Evolutionary conservation across 2,113 vertebrate species (phyloP).

Genomic region (Chiloscyllium plagiosum): DNA sequence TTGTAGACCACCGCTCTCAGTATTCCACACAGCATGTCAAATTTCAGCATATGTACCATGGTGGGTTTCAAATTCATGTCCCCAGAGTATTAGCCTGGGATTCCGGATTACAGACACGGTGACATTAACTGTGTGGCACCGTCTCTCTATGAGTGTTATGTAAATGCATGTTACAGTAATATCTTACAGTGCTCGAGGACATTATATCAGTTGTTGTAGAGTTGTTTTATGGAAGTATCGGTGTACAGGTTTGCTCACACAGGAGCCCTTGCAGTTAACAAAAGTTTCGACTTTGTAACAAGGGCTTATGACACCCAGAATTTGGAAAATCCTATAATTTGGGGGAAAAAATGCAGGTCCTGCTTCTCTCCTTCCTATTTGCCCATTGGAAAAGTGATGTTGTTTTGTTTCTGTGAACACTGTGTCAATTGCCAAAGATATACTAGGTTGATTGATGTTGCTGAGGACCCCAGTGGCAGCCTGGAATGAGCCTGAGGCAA

Average conservation of each 20-base stretch:
- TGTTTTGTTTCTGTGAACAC: neutral
- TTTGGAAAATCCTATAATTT: neutral
- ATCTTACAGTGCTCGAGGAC: neutral
- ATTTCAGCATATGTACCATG: too few relatives aligned
- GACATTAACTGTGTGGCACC: too few relatives aligned
- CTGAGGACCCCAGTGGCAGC: neutral
- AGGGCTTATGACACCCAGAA: neutral
- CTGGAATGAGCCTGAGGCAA: neutral
- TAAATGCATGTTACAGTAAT: too few relatives aligned
- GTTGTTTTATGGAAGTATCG: neutral
- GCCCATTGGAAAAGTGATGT: neutral
- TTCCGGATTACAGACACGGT: too few relatives aligned
- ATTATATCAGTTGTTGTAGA: neutral
- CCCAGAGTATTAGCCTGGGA: too few relatives aligned
- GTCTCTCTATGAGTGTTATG: too few relatives aligned
- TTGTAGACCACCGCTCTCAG: too few relatives aligned
- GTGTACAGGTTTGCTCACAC: neutral
- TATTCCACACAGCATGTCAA: too few relatives aligned
- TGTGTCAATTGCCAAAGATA: neutral
- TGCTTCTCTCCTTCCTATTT: neutral
- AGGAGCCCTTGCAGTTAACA: neutral
- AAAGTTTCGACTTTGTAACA: neutral
- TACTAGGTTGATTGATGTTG: neutral
- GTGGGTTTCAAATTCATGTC: too few relatives aligned
- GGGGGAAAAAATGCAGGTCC: neutral